Percentiles rank a stretch among this genome's conserved stretches.
phyloP scores from a whole-genome alignment of 35 echinoderm and acorn worm genomes.

The Ptychodera flava region DNA sequence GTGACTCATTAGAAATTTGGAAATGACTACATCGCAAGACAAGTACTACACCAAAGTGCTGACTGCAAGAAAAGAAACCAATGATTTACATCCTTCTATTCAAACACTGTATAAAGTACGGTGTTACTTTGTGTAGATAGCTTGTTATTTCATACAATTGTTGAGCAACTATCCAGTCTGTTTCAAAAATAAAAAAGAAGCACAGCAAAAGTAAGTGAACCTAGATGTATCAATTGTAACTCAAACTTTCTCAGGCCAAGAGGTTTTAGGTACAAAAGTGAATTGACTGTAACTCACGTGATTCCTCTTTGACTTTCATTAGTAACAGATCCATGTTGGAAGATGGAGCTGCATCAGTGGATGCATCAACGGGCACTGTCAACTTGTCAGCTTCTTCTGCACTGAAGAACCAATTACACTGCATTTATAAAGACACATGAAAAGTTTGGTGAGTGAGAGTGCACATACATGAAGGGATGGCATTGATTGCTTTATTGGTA shows the following conservation, averaged over 20 bases:
- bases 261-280: too few species aligned
- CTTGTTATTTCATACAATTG: not conserved
- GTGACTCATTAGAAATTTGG: not conserved
- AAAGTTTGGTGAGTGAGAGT: too few species aligned
- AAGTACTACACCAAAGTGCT: not conserved
- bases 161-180: not conserved
- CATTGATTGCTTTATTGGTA: too few species aligned
- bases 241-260: not conserved
- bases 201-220: not conserved
- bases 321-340: conserved; percentile 13
- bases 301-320: conserved; percentile 5
- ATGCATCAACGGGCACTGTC: conserved; percentile 54
- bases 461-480: too few species aligned
- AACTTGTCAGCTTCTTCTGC: conserved; percentile 81
- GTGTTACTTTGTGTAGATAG: not conserved
- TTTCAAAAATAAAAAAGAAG: not conserved
- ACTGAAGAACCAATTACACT: conserved; percentile 96
- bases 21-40: too few species aligned
- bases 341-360: conserved; percentile 22
- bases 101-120: not conserved
- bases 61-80: not conserved
- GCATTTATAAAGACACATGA: not conserved
- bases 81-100: not conserved
- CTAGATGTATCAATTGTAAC: not conserved
- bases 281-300: not conserved